A percentile compares a stretch with the other conserved stretches of the same genome.
phyloP scores from a whole-genome alignment of 2,888 invertebrate species.

The Buathra laborator region DNA sequence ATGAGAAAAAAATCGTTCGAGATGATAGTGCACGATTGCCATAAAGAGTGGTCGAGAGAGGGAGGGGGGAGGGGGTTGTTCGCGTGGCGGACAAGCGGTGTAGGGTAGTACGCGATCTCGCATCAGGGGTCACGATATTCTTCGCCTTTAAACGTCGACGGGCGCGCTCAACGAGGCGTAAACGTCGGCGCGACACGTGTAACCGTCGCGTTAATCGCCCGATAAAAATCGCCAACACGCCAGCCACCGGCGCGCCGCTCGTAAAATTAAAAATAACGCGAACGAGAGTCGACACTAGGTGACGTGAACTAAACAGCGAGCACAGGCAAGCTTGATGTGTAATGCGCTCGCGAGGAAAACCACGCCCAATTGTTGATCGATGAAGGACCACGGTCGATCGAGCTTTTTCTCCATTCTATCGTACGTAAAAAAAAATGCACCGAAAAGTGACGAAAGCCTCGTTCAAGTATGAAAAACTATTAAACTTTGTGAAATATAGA shows the following conservation, averaged over 20 bases:
- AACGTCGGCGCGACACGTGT: slow-evolving; percentile 82
- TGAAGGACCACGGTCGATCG: slow-evolving; percentile 19
- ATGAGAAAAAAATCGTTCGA: slow-evolving; percentile 36
- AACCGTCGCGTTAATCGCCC: slow-evolving; percentile 84
- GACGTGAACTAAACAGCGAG: slow-evolving; percentile 47
- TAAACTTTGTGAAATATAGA: neutral
- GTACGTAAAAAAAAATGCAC: neutral
- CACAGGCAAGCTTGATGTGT: slow-evolving; percentile 25
- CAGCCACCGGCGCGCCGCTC: slow-evolving; percentile 72
- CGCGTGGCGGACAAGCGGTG: slow-evolving; percentile 47
- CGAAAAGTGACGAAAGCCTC: neutral
- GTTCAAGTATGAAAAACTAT: neutral
- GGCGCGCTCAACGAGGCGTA: slow-evolving; percentile 81
- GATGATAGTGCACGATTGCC: slow-evolving; percentile 51
- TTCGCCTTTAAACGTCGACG: slow-evolving; percentile 71
- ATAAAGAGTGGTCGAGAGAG: neutral
- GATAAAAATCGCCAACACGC: slow-evolving; percentile 85
- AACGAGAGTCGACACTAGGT: slow-evolving; percentile 49
- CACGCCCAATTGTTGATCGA: slow-evolving; percentile 58
- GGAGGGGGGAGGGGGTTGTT: slow-evolving; percentile 1
- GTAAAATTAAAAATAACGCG: slow-evolving; percentile 75
- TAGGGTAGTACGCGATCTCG: slow-evolving; percentile 43
- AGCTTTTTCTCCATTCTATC: neutral
- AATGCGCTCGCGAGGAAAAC: slow-evolving; percentile 18
- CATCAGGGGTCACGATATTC: slow-evolving; percentile 66